Evolutionary conservation across 2,113 vertebrate species (phyloP).

Genomic region (Brienomyrus brachyistius): DNA sequence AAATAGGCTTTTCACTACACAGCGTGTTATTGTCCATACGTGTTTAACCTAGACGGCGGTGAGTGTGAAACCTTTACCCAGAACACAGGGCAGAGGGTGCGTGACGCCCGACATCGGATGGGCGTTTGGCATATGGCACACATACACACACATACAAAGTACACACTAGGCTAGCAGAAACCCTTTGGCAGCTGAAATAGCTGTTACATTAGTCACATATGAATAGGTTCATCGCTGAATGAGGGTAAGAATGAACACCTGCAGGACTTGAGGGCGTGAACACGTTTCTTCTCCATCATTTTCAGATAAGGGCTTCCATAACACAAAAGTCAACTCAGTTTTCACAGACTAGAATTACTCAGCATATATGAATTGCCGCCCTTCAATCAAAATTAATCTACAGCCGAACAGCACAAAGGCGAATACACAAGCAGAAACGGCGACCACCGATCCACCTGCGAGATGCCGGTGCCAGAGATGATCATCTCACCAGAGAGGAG

Average conservation of each 20-base stretch:
- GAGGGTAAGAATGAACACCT: not conserved
- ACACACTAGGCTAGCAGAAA: not conserved
- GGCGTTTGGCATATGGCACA: not conserved
- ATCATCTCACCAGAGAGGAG: slow-evolving; percentile 42
- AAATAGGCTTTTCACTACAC: not conserved
- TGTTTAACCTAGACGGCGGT: not conserved
- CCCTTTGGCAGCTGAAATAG: not conserved
- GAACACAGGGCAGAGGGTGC: not conserved
- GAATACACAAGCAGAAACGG: not conserved
- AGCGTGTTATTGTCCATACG: not conserved
- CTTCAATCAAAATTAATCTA: not conserved
- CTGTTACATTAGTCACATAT: not conserved
- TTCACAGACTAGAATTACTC: not conserved
- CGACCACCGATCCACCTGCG: not conserved
- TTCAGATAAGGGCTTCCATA: not conserved
- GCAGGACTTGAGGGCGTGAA: not conserved
- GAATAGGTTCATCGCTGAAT: not conserved
- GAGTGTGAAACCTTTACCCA: not conserved
- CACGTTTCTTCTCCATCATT: not conserved
- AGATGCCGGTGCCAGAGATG: slow-evolving; percentile 35
- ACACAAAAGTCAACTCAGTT: not conserved
- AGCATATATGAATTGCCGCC: not conserved
- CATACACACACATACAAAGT: not conserved
- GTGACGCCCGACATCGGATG: not conserved
- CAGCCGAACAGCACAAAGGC: not conserved